Base-by-base conservation (phyloP, 2,797 vertebrate species). In the Oophaga sylvatica region DNA sequence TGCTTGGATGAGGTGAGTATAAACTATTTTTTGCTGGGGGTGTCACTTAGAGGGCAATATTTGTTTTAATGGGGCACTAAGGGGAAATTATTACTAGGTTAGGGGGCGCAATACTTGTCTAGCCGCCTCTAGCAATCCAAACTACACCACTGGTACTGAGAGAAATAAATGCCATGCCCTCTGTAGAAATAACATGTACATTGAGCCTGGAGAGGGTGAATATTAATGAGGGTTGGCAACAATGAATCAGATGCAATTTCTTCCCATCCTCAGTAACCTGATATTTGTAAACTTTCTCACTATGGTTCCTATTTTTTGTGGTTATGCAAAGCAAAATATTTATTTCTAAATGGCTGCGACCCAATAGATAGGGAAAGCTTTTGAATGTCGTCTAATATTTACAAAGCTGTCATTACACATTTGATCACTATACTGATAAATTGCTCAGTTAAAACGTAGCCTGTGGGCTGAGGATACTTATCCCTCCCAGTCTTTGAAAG, bases 401-500 rank as follows among this genome's bases (percentile, higher is more conserved):
- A 81, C 56, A 62, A 53, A 63, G 59, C 60, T 45, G 62, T 77
- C 78, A 77, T 75, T 85, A 77, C 80, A 41, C 68, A 57, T 53
- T 13, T 85, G 78, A 88, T 76, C 60, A 59, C 29, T 60, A 48
- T 80, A 62, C 60, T 81, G 87, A 88, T 85, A 62, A 85, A 88
- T 82, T 9, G 78, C 87, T 81, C 41, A 67, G 83, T 59, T 59
- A 56, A 81, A 76, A 45, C 22, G 15, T 81, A 59, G 83, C 83
- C 87, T 48, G 29, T 57, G 78, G 78, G 87, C 77, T 48, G 57
- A n/a, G 19, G 31, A 81, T 57, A 77, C 60, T 35, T 53, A 62
- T 22, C 87, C 78, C 79, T 81, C 87, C 83, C 79, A 78, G 62
- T 12, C 63, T 88, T 84, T 88, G 65, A 80, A 80, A 80, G 76